A percentile compares a stretch with the other conserved stretches of the same genome.
Conservation (phyloP, 2,888 invertebrate species). For the Campoplex nolae region DNA sequence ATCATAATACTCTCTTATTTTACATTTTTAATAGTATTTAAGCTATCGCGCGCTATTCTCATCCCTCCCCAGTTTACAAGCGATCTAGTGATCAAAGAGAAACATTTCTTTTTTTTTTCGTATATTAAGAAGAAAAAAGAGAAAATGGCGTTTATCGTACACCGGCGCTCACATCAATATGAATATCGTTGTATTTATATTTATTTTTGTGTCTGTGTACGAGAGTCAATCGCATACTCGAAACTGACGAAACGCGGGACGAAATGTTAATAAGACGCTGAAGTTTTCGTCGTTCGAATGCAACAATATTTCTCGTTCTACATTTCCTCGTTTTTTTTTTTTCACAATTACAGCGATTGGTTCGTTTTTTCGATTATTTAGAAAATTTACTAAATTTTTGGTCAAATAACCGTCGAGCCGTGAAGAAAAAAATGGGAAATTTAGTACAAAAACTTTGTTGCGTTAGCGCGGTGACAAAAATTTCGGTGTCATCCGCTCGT, state of each 20-base stretch:
- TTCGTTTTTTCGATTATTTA: not conserved
- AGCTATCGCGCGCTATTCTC: constrained; percentile 68
- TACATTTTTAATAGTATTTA: constrained; percentile 69
- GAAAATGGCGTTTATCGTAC: constrained; percentile 37
- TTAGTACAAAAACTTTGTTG: not conserved
- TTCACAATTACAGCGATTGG: not conserved
- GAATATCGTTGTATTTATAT: not conserved
- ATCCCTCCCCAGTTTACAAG: constrained; percentile 63
- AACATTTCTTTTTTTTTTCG: constrained; percentile 19
- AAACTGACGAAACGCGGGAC: constrained; percentile 35
- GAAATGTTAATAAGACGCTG: not conserved
- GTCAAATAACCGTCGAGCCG: not conserved
- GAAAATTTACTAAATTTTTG: not conserved
- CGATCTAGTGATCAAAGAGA: constrained; percentile 53
- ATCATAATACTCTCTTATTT: constrained; percentile 75
- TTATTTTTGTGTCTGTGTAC: not conserved
- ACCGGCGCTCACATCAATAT: constrained; percentile 19
- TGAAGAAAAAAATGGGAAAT: not conserved
- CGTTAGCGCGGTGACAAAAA: not conserved
- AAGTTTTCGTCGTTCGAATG: not conserved
- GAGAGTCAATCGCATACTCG: constrained; percentile 13
- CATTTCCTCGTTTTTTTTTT: not conserved
- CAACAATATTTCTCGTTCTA: not conserved
- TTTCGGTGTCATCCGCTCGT: not conserved
- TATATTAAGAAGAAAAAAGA: constrained; percentile 17